Conservation (phyloP, 2,113 vertebrate species). For the Cisticola juncidis region DNA sequence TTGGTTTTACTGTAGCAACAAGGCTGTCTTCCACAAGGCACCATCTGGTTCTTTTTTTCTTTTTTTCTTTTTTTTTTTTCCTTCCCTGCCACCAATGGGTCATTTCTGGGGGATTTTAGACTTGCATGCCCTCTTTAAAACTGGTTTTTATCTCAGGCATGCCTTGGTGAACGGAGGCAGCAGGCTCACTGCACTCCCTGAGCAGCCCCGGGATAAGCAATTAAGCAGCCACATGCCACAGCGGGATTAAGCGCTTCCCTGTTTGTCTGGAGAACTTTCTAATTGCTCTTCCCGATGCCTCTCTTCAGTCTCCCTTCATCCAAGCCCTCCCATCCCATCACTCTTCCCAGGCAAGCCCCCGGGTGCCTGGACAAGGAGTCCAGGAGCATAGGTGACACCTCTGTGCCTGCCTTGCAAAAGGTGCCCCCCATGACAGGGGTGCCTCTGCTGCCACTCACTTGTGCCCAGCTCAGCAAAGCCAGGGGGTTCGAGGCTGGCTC, state of each 20-base stretch:
- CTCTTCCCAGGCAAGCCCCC: background rate
- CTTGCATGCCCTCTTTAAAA: background rate
- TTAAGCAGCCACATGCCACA: background rate
- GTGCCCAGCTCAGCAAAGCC: background rate
- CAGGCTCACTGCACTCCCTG: background rate
- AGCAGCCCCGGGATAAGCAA: background rate
- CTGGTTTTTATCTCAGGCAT: accelerated
- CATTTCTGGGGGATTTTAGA: background rate
- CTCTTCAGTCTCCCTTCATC: background rate
- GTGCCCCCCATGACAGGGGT: accelerated
- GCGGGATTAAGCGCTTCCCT: background rate
- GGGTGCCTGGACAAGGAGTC: accelerated
- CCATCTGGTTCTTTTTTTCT: background rate
- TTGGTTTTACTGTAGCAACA: background rate
- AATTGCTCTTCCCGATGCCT: background rate
- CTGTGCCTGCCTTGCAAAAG: background rate
- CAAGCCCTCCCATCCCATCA: background rate
- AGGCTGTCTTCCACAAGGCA: background rate
- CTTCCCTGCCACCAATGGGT: background rate
- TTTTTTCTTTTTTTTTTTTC: too few relatives aligned
- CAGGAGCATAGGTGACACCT: background rate
- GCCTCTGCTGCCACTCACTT: background rate
- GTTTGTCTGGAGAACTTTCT: background rate
- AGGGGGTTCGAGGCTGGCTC: background rate
- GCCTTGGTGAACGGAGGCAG: background rate